Evolutionary conservation across 1,140 invertebrate genomes (phyloP), one percentile per base, ranked within the genome.

Genomic region (Zaprionus capensis): DNA sequence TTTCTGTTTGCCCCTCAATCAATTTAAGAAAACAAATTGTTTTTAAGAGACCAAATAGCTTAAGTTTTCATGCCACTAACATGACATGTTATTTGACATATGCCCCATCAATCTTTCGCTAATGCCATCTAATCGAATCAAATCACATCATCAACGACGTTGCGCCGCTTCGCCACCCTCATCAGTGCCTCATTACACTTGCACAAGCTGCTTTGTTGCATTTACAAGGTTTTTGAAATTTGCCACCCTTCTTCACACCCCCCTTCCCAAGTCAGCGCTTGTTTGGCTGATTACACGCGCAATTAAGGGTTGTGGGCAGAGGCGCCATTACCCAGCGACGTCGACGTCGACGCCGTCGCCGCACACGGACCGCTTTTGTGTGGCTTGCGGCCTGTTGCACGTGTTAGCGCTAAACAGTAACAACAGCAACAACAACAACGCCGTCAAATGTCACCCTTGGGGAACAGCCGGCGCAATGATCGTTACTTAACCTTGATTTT

Each of bases 311-410:
- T 87, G 84, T 68, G 84, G 84, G 36, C 68, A 59, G 41, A 17
- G 56, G 58, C 71, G 82, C 28, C 80, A 80, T 63, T 49, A 5
- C 63, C 46, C 49, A 41, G 63, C 49, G 17, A 14, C 11, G n/a
- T 46, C 49, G 17, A 14, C 11, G n/a, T 46, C 62, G n/a, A 36
- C 41, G 34, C 57, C 41, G 41, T 51, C 66, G 64, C 55, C 71
- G 69, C 65, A 66, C 65, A 38, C 34, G 65, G 41, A 63, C 57
- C 70, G 71, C 78, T 70, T 66, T 56, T 71, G 56, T 71, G 46
- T 57, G 78, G 66, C 84, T 84, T 73, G 84, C 63, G 84, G 84
- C 81, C 71, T 78, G 84, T 88, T 88, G 83, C 84, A 87, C 84
- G 84, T 87, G 84, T 70, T 70, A 78, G 82, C 80, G 69, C 67